Base-by-base conservation (phyloP, 2,113 vertebrate genomes). In the Scytalopus superciliaris region DNA sequence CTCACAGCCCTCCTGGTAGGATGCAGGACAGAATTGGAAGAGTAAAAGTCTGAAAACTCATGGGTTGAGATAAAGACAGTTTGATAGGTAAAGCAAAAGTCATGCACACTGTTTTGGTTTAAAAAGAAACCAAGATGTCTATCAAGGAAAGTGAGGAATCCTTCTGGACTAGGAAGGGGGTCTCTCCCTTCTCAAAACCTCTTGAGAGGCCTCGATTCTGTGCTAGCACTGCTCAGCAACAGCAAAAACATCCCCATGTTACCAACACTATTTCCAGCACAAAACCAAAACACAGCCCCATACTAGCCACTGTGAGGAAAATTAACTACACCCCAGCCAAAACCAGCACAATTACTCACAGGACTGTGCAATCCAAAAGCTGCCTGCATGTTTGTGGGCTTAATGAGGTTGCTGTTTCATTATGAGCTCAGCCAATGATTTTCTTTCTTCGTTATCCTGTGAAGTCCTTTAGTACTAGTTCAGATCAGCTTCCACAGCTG, bases 201-300 rank as follows among this genome's bases (percentile, higher is more conserved):
- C n/a, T n/a, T 69, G 13, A 63, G 19, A 57, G 5, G 8, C 12
- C 52, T 42, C 21, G 17, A 4, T 9, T 19, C 39, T 33, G 31
- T 24, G 14, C 18, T 10, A 56, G 33, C 7, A 0, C 50, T 52
- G 35, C 52, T 87, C 52, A 62, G 45, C 17, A n/a, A 4, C 6
- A 39, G 6, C 0, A 0, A 56, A 69, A 47, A 28, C 14, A 60
- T 9, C 28, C 22, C 27, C 18, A 16, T 6, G 1, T 27, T n/a
- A 68, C 7, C 53, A 64, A 5, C 44, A 8, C 49, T 5, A 2
- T 24, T 33, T 21, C 2, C 60, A 93, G 33, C 37, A 63, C 31
- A 76, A 33, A 63, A 30, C 18, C 42, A 40, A 68, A 78, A 8
- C 42, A 22, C 1, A 57, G 19, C 24, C 35, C 31, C 7, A 4